These are phyloP conservation scores for Chlorops oryzae DNA, from an alignment of 1,140 invertebrate species.

Conservation along the genomic window DNA sequence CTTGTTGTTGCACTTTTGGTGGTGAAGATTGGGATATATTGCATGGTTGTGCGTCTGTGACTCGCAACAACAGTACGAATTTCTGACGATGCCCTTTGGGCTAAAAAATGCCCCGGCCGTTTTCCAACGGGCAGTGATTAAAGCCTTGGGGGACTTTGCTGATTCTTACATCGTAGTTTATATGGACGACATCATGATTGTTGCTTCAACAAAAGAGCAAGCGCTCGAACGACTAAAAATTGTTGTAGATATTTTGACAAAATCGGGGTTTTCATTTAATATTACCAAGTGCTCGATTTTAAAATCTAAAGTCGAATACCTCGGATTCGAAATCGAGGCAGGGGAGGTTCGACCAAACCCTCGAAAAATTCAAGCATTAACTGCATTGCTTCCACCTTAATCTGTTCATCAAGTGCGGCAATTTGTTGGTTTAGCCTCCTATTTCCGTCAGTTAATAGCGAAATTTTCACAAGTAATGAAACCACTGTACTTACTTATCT, in stretches of 20 bases:
- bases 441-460: constrained; percentile 25
- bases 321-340: constrained; percentile 27
- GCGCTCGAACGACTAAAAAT: neutral
- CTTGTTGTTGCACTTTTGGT: too few species aligned
- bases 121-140: too few species aligned
- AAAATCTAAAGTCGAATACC: constrained; percentile 26
- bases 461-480: constrained; percentile 23
- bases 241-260: neutral
- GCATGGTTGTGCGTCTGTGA: too few species aligned
- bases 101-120: too few species aligned
- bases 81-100: neutral
- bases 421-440: constrained; percentile 27
- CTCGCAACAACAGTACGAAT: too few species aligned
- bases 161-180: too few species aligned
- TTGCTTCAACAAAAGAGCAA: neutral
- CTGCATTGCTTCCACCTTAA: constrained; percentile 28
- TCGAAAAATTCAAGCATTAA: constrained; percentile 35
- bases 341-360: constrained; percentile 30
- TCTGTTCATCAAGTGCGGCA: constrained; percentile 27
- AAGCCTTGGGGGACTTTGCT: neutral
- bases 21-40: too few species aligned
- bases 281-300: constrained; percentile 28
- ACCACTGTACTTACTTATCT: constrained; percentile 20
- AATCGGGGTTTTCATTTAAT: neutral
- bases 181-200: too few species aligned